phyloP scores from a whole-genome alignment of 1,140 invertebrate species.

The Elysia chlorotica region DNA sequence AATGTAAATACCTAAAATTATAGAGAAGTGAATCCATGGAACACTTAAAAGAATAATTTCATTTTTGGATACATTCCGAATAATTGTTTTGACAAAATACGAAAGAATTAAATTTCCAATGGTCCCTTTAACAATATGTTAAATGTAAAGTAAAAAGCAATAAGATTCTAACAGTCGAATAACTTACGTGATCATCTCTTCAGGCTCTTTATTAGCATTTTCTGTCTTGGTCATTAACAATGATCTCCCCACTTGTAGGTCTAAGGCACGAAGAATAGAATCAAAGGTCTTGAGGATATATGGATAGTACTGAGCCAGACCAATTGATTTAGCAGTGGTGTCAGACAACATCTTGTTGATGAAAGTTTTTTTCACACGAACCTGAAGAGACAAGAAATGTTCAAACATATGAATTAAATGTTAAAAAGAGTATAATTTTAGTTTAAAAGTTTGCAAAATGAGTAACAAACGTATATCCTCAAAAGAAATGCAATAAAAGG shows the following conservation, averaged over 20 bases:
- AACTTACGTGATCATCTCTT: slow-evolving; percentile 90
- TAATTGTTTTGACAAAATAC: no score
- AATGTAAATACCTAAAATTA: no score
- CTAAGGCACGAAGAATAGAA: slow-evolving; percentile 93
- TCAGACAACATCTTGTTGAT: slow-evolving; percentile 67
- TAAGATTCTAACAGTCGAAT: no score
- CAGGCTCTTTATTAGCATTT: slow-evolving; percentile 94
- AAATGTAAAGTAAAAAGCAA: no score
- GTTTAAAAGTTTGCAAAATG: no score
- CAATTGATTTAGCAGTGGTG: slow-evolving; percentile 92
- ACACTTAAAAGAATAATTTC: no score
- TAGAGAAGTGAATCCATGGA: no score
- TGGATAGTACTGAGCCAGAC: slow-evolving; percentile 94
- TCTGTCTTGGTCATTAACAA: slow-evolving; percentile 95
- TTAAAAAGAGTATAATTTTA: no score
- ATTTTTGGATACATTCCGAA: no score
- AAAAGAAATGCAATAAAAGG: background rate
- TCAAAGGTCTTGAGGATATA: slow-evolving; percentile 94
- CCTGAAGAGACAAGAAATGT: slow-evolving; percentile 1
- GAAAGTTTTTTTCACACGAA: slow-evolving; percentile 84
- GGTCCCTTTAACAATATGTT: no score
- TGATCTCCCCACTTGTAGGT: slow-evolving; percentile 92
- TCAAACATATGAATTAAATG: background rate
- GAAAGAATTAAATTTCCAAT: no score
- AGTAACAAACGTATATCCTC: no score